Evolutionary conservation across 1,140 invertebrate genomes (phyloP).

Genomic region (Sinonovacula constricta): DNA sequence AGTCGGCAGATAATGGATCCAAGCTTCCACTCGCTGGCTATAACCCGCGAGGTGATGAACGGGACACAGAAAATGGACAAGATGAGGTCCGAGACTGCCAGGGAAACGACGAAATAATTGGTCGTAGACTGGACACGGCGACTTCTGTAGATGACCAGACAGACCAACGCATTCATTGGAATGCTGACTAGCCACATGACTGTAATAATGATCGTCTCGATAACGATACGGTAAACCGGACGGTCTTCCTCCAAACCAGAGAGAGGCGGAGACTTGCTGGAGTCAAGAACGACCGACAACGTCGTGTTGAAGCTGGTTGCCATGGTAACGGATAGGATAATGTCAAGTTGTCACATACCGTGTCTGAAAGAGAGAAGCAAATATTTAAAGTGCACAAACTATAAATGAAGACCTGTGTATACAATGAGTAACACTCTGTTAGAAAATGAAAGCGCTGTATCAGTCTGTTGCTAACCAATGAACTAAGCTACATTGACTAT

Average conservation of each 20-base stretch:
- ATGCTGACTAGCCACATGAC: slow-evolving; percentile 61
- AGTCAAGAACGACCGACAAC: neutral
- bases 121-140: slow-evolving; percentile 73
- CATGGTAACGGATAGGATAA: no score
- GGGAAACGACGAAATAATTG: slow-evolving; percentile 73
- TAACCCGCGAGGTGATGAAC: slow-evolving; percentile 54
- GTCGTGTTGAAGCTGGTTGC: neutral
- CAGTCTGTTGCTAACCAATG: no score
- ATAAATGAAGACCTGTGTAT: no score
- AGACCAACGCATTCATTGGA: slow-evolving; percentile 65
- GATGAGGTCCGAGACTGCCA: slow-evolving; percentile 64
- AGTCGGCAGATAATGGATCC: slow-evolving; percentile 65
- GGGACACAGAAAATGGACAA: slow-evolving; percentile 59
- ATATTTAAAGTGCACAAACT: no score
- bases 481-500: no score
- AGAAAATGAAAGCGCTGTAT: no score
- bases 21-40: slow-evolving; percentile 58
- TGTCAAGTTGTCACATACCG: no score
- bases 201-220: slow-evolving; percentile 55
- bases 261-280: neutral
- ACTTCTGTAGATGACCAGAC: slow-evolving; percentile 70
- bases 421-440: no score
- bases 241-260: neutral
- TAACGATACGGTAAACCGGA: slow-evolving; percentile 20
- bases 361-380: no score